Evolutionary conservation across 2,797 vertebrate species (phyloP), one percentile per base, ranked within the genome.

Genomic region (Choloepus didactylus): DNA sequence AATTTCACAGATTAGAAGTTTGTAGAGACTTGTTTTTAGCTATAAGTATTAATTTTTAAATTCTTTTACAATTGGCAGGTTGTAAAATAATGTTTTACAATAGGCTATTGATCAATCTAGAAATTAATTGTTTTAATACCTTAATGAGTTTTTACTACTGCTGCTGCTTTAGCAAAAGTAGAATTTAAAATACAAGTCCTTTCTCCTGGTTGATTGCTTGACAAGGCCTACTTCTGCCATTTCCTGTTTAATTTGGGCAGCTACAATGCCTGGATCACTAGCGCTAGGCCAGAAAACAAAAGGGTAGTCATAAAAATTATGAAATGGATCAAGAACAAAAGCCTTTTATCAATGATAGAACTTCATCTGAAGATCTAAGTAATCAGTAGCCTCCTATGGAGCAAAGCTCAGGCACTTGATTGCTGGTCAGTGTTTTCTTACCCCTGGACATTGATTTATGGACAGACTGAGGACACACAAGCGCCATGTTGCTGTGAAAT

Each of bases 231-330:
- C 4, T 87, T 91, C 21, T 86, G 35, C 87, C 90, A 93, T 89
- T 94, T 60, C 35, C 59, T 84, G 35, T 95, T 95, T 91, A 81
- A 60, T 41, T 60, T 14, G 59, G 72, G 76, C 38, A 85, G n/a
- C 19, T 23, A 8, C 54, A 60, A 84, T 87, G 60, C 38, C 49
- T 84, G 18, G 10, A 12, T 84, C 88, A 64, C 38, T 27, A 5
- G 10, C 89, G 21, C 56, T 35, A 51, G 59, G 10, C 27, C 29
- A 54, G 44, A 70, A 56, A 81, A 96, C 6, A 56, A 9, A 41
- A 15, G n/a, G 11, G 4, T 79, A 49, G 18, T 90, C 56, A 54
- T 84, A 82, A 85, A 91, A 87, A 90, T 2, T 86, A 70, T 83
- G 77, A 93, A 49, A 46, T 0, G 82, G 85, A 92, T 67, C 18